Conservation (phyloP, 2,888 invertebrate species). For the Bembecia ichneumoniformis region DNA sequence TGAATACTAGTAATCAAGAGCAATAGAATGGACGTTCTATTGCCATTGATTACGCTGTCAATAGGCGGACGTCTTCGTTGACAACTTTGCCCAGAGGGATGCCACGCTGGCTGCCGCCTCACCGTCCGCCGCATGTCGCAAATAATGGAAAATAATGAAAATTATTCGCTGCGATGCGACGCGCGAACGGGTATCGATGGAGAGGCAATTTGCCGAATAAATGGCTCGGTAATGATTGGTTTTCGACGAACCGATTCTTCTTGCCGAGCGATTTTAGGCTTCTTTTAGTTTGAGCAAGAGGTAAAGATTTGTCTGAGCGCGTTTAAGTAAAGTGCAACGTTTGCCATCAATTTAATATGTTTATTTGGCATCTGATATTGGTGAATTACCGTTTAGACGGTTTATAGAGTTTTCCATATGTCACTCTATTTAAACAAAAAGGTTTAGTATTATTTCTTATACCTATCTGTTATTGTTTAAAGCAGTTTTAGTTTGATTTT, state of each 20-base stretch:
- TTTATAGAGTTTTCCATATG: neutral
- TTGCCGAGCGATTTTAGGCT: neutral
- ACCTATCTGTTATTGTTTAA: too few relatives aligned
- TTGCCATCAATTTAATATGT: neutral
- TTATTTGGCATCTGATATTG: neutral
- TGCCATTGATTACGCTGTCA: constrained; percentile 6
- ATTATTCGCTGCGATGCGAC: constrained; percentile 40
- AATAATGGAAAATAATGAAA: constrained; percentile 45
- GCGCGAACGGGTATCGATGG: constrained; percentile 45
- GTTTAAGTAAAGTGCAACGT: neutral
- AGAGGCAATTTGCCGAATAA: constrained; percentile 53
- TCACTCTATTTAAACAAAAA: neutral
- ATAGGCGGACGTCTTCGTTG: constrained; percentile 29
- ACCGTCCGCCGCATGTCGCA: constrained; percentile 19
- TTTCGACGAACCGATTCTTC: constrained; percentile 2
- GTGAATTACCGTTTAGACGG: neutral
- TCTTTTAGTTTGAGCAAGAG: neutral
- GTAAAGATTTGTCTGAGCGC: neutral
- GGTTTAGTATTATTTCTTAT: too few relatives aligned
- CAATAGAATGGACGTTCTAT: constrained; percentile 9
- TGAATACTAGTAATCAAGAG: constrained; percentile 4
- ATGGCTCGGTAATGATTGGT: constrained; percentile 30
- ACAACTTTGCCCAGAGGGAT: constrained; percentile 26
- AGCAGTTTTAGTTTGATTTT: too few relatives aligned
- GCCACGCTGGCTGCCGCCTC: too few relatives aligned